A percentile compares a stretch with the other conserved stretches of the same genome.
These are phyloP conservation scores for Chrysotoxum bicinctum DNA, from an alignment of 2,888 invertebrate species.

Conservation along the genomic window DNA sequence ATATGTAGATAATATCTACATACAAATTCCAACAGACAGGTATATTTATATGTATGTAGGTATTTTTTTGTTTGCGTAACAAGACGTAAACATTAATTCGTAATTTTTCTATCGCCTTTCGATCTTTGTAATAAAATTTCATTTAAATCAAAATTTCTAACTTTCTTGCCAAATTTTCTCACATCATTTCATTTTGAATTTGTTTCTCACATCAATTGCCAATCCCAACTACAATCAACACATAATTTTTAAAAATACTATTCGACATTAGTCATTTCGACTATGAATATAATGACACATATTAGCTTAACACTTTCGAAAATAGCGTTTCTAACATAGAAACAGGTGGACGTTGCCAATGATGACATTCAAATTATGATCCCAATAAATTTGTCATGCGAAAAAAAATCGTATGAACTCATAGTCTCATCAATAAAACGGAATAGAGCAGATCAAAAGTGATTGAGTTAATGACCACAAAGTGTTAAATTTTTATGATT, in stretches of 20 bases:
- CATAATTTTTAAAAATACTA: conserved; percentile 51
- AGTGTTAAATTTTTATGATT: conserved; percentile 46
- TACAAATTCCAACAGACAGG: conserved; percentile 30
- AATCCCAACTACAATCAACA: conserved; percentile 28
- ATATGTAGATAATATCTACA: background rate
- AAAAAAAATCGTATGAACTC: background rate
- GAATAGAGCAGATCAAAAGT: conserved; percentile 51
- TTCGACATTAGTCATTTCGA: conserved; percentile 60
- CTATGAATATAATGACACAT: conserved; percentile 38
- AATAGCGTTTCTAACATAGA: conserved; percentile 66
- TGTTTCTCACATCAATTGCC: conserved; percentile 38
- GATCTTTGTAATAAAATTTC: conserved; percentile 26
- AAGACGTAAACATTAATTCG: conserved; percentile 29
- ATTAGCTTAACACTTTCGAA: conserved; percentile 60
- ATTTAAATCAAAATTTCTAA: background rate
- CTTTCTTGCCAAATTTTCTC: conserved; percentile 19
- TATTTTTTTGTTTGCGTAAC: conserved; percentile 53
- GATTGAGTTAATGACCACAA: conserved; percentile 63
- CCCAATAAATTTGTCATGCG: background rate
- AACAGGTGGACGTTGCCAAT: conserved; percentile 26
- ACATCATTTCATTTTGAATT: conserved; percentile 30
- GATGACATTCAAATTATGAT: conserved; percentile 49
- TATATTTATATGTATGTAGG: conserved; percentile 4
- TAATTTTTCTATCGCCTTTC: conserved; percentile 12
- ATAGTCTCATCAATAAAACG: conserved; percentile 32